Base-by-base conservation (phyloP, 2,113 vertebrate species). In the Pogona vitticeps region DNA sequence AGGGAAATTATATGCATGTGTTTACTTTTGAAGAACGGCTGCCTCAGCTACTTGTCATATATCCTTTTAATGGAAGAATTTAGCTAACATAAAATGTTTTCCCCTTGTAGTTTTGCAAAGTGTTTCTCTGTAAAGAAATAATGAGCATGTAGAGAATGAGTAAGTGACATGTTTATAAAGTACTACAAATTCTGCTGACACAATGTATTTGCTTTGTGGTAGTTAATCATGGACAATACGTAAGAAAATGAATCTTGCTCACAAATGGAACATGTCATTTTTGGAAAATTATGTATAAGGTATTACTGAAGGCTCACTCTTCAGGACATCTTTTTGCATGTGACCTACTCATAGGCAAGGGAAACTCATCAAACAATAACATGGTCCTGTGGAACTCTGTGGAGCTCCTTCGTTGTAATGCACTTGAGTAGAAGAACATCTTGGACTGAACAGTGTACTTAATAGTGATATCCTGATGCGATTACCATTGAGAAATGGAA, bases 1-100 rank as follows among this genome's bases (percentile, higher is more conserved):
- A 84, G 38, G 20, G 88, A 92, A 90, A 90, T 20, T 2, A 68
- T 59, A 76, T 31, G 87, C 78, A 78, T 78, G 36, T 82, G 86
- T 68, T 83, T 31, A 61, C 0, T 1, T 83, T 63, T n/a, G 36
- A 2, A 38, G 15, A 38, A 46, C 3, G 26, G 52, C 28, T 9
- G 31, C 6, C 75, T 72, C 68, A 46, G 56, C 28, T n/a, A 33
- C 86, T 59, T 91, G 84, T 80, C 65, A 31, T 33, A 46, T 21
- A 36, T 42, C 42, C 26, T 31, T 83, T 83, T 79, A 83, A 78
- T 0, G 0, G 42, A 90, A 86, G 87, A 75, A 83, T 85, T 81
- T n/a, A 20, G 36, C 84, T 63, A 0, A 6, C 56, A 33, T 33
- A 76, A 65, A 23, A 33, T 4, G 81, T n/a, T 67, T 40, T 61